phyloP scores from a whole-genome alignment of 2,797 vertebrate genomes.

The Chlorospingus semifuscus region DNA sequence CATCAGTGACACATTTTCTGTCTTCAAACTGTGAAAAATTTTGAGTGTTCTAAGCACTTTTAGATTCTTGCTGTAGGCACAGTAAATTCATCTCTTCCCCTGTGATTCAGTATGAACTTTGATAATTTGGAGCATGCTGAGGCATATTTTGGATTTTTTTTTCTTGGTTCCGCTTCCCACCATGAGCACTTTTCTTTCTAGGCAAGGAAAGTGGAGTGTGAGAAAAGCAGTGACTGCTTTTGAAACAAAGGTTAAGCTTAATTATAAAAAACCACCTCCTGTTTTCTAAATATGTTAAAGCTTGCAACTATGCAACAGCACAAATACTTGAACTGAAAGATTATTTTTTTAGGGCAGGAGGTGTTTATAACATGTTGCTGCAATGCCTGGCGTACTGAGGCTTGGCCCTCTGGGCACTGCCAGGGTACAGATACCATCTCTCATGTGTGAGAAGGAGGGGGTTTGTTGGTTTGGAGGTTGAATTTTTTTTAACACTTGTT shows the following conservation, averaged over 20 bases:
- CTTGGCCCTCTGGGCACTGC: background rate
- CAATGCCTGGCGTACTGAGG: background rate
- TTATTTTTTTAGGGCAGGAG: background rate
- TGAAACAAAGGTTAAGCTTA: background rate
- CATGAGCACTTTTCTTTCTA: background rate
- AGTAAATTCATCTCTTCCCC: background rate
- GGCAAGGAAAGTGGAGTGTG: background rate
- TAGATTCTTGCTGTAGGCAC: background rate
- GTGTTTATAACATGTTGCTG: slow-evolving; percentile 4
- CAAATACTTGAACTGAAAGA: background rate
- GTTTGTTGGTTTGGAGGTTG: background rate
- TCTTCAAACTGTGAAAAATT: background rate
- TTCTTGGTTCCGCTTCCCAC: background rate
- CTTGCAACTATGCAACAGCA: background rate
- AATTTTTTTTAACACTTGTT: background rate
- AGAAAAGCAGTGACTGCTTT: background rate
- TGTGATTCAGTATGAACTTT: background rate
- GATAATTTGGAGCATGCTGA: background rate
- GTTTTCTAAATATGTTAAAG: slow-evolving; percentile 26
- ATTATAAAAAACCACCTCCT: background rate
- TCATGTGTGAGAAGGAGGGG: background rate
- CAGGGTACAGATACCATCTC: background rate
- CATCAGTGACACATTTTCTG: background rate
- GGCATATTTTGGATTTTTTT: background rate
- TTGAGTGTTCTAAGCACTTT: background rate